These are phyloP conservation scores for Calidris pugnax DNA, from an alignment of 2,113 vertebrate species.

Conservation along the genomic window DNA sequence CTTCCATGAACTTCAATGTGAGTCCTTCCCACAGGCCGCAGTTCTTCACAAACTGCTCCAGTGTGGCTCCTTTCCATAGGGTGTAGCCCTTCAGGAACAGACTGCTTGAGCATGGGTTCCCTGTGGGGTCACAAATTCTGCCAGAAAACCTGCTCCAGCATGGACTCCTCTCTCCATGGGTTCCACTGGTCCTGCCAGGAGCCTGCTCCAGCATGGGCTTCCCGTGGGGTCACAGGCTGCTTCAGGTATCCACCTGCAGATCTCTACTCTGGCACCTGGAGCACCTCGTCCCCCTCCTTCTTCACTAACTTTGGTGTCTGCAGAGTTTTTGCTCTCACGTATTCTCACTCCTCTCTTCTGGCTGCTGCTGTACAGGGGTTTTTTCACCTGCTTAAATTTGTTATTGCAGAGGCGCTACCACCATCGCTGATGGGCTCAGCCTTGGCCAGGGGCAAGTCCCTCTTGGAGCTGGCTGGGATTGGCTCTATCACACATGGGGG, in stretches of 20 bases:
- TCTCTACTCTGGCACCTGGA: background rate
- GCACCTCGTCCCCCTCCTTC: background rate
- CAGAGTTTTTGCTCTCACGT: background rate
- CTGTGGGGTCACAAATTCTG: background rate
- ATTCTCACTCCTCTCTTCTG: background rate
- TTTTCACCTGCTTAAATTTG: background rate
- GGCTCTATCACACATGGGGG: background rate
- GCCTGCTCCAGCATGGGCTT: background rate
- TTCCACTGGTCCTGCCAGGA: background rate
- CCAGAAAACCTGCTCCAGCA: background rate
- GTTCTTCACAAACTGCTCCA: background rate
- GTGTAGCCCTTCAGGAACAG: background rate
- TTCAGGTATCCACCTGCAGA: background rate
- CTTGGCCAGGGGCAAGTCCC: background rate
- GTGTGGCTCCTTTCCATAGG: background rate
- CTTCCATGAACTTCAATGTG: background rate
- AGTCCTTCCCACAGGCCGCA: background rate
- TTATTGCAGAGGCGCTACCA: background rate
- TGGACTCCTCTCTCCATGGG: background rate
- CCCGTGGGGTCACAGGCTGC: background rate
- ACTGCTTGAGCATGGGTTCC: background rate
- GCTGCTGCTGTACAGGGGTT: background rate
- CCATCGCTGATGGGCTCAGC: background rate
- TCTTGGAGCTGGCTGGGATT: background rate
- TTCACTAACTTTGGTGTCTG: background rate